Evolutionary conservation across 2,888 invertebrate genomes (phyloP).

Genomic region (Alviniconcha strummeri): DNA sequence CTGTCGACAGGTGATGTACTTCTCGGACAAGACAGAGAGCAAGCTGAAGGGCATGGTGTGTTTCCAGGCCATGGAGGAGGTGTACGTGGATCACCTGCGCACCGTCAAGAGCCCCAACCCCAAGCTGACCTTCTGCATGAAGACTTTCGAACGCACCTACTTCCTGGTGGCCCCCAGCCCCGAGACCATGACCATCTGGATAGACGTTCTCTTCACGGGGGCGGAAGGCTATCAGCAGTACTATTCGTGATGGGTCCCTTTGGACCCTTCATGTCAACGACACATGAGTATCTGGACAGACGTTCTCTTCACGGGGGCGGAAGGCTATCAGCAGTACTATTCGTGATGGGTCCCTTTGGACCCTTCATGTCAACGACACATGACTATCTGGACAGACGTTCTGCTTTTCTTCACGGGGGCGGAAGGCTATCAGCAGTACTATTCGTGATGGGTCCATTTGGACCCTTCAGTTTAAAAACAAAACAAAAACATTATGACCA

Average conservation of each 20-base stretch:
- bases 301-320: slow-evolving; percentile 93
- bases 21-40: slow-evolving; percentile 90
- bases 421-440: slow-evolving; percentile 87
- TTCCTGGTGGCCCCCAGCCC: slow-evolving; percentile 94
- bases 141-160: slow-evolving; percentile 91
- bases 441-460: slow-evolving; percentile 20
- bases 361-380: slow-evolving; percentile 72
- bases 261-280: background rate
- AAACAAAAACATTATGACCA: slow-evolving; percentile 86
- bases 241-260: slow-evolving; percentile 27
- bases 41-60: slow-evolving; percentile 85
- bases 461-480: background rate
- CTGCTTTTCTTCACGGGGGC: slow-evolving; percentile 87
- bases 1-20: slow-evolving; percentile 83
- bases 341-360: slow-evolving; percentile 15
- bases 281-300: slow-evolving; percentile 96
- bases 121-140: slow-evolving; percentile 94
- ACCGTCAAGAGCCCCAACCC: slow-evolving; percentile 93
- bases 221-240: slow-evolving; percentile 91
- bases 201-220: slow-evolving; percentile 94
- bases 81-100: slow-evolving; percentile 95
- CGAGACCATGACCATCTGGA: slow-evolving; percentile 96
- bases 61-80: slow-evolving; percentile 93
- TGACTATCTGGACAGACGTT: slow-evolving; percentile 97
- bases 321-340: slow-evolving; percentile 85